Evolutionary conservation across 2,113 vertebrate genomes (phyloP).

Genomic region (Gopherus flavomarginatus): DNA sequence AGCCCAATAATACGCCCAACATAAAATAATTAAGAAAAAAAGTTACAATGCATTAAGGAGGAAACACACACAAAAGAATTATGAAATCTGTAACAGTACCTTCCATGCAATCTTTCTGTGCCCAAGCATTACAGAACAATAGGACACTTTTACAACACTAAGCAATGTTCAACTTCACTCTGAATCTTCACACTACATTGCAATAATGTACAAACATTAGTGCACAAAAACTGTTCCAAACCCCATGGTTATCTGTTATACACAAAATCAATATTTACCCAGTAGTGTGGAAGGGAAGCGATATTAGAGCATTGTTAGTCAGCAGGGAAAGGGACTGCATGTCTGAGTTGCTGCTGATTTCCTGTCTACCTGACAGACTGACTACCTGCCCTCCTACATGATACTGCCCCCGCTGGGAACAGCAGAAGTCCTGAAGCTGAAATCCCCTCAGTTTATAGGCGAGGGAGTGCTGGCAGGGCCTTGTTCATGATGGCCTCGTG

Average conservation of each 20-base stretch:
- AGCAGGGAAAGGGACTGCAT: not conserved
- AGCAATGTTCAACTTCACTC: not conserved
- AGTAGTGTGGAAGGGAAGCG: slow-evolving; percentile 29
- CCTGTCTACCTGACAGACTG: slow-evolving; percentile 13
- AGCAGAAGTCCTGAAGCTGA: slow-evolving; percentile 41
- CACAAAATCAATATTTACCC: slow-evolving; percentile 45
- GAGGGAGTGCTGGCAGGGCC: slow-evolving; percentile 31
- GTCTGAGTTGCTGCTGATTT: not conserved
- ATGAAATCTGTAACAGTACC: not conserved
- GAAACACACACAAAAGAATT: not conserved
- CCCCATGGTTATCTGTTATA: slow-evolving; percentile 36
- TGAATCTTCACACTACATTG: not conserved
- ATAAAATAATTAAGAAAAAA: not conserved
- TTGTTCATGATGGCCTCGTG: slow-evolving; percentile 20
- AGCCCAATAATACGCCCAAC: not conserved
- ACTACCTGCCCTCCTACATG: slow-evolving; percentile 40
- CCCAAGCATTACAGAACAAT: not conserved
- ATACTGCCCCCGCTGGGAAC: slow-evolving; percentile 23
- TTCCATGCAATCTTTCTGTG: slow-evolving; percentile 5
- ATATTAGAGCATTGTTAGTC: slow-evolving; percentile 13
- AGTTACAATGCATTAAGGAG: not conserved
- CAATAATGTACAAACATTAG: slow-evolving; percentile 22
- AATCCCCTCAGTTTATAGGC: not conserved
- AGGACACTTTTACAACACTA: not conserved
- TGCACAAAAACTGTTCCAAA: slow-evolving; percentile 24